Evolutionary conservation across 2,797 vertebrate genomes (phyloP).

Genomic region (Sebastes itinus): DNA sequence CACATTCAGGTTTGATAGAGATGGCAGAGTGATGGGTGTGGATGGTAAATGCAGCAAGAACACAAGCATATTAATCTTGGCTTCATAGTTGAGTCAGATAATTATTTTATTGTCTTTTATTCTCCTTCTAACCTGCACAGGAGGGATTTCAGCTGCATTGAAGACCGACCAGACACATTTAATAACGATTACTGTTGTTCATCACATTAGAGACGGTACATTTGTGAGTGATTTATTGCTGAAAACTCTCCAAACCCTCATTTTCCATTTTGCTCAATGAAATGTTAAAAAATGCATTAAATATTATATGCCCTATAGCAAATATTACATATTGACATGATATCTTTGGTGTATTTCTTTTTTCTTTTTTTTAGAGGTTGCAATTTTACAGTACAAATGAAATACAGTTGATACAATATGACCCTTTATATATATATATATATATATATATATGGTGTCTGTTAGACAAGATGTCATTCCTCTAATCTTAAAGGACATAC

Average conservation of each 20-base stretch:
- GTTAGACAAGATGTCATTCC: not conserved
- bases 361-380: no score
- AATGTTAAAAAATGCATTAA: not conserved
- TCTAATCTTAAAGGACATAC: not conserved
- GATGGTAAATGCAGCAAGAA: not conserved
- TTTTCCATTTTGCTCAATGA: not conserved
- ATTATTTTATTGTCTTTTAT: not conserved
- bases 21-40: not conserved
- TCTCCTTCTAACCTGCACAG: not conserved
- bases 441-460: not conserved
- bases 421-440: no score
- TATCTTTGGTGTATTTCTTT: not conserved
- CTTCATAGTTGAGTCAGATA: not conserved
- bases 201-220: not conserved
- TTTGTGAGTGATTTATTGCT: not conserved
- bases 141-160: not conserved
- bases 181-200: not conserved
- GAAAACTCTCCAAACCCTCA: not conserved
- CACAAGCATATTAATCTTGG: not conserved
- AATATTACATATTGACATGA: not conserved
- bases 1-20: not conserved
- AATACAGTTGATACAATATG: no score
- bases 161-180: not conserved
- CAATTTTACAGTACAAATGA: no score
- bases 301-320: not conserved